Evolutionary conservation across 2,888 invertebrate species (phyloP), one percentile per base, ranked within the genome.

Genomic region (Drosophila cognata): DNA sequence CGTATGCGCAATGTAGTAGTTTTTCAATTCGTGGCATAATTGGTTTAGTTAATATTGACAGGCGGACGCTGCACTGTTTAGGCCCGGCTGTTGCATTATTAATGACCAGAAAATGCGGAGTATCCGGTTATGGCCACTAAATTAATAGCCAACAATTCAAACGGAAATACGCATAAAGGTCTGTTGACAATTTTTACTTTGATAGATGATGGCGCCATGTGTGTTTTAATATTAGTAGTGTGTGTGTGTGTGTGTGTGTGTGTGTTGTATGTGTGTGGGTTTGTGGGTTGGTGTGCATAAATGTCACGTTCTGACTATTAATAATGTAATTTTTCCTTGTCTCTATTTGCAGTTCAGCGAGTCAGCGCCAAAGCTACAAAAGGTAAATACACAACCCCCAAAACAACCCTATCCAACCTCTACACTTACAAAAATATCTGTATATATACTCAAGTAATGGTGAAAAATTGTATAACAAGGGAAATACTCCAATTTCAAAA

Each of bases 21-120:
- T 81, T 71, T 79, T 70, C 67, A 75, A 75, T 81, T 72, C 81
- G 66, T 67, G 67, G 67, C 74, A 83, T 89, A 87, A 87, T 87
- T 89, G 83, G 77, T 82, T 86, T 87, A 85, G 90, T 81, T 86
- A 85, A 77, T 83, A 84, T 88, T 86, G 89, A 86, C 84, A 89
- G 71, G 65, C 68, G 65, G 18, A 4, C 50, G 46, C 50, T 51
- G 48, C 1, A 21, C 38, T 33, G 21, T 25, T 35, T 29, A 38
- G 28, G 13, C 68, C 58, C 73, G 90, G 84, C 87, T 87, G 87
- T 88, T 87, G 87, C 90, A 89, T 88, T 87, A 87, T 90, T 88
- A 88, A 87, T 87, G 84, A 64, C 72, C 73, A 72, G 52, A 60
- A 63, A 84, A 70, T 77, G 71, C 55, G 46, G 56, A 58, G 48